Evolutionary conservation across 2,888 invertebrate genomes (phyloP), one percentile per base, ranked within the genome.

Genomic region (Synanthedon andrenaeformis): DNA sequence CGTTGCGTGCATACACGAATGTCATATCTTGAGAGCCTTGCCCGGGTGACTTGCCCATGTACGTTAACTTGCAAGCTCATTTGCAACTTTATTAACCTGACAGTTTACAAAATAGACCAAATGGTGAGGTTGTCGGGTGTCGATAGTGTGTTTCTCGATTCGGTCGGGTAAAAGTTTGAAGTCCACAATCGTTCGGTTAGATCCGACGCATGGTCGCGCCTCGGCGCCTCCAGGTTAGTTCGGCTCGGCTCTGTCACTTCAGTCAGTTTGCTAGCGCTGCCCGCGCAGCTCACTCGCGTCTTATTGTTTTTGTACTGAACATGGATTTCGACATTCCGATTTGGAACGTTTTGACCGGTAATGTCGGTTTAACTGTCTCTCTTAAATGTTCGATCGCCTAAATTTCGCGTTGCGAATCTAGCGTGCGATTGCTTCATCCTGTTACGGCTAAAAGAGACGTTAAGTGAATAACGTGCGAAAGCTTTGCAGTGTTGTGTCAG

Each of bases 311-410:
- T 62, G 55, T 58, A 60, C 14, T 35, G 51, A 59, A 59, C 60
- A 61, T 35, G 35, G 59, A 63, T 69, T 66, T 65, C 60, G 69
- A 70, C 67, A 73, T 72, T 70, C 65, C 76, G 76, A 76, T 84
- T 82, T 79, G 77, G 76, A 79, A 82, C 82, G 73, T 75, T 80
- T 76, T 71, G 76, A 82, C 83, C 82, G 80, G 81, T 82, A 77
- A 77, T 71, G 76, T 80, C 77, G 75, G 77, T 74, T 74, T 62
- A 76, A 80, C 81, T 72, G 82, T 76, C 81, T 76, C 76, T 77
- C 80, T 79, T 77, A 66, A 74, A 78, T 70, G 69, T 70, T 71
- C 64, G 72, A 72, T 67, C 70, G 72, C 72, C 75, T 64, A 77
- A 79, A 82, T 74, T 79, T 84, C 81, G 83, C 79, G 74, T 73